Percentiles rank a stretch among this genome's conserved stretches.
Evolutionary conservation across 2,797 vertebrate genomes (phyloP).

Genomic region (Scolopax rusticola): DNA sequence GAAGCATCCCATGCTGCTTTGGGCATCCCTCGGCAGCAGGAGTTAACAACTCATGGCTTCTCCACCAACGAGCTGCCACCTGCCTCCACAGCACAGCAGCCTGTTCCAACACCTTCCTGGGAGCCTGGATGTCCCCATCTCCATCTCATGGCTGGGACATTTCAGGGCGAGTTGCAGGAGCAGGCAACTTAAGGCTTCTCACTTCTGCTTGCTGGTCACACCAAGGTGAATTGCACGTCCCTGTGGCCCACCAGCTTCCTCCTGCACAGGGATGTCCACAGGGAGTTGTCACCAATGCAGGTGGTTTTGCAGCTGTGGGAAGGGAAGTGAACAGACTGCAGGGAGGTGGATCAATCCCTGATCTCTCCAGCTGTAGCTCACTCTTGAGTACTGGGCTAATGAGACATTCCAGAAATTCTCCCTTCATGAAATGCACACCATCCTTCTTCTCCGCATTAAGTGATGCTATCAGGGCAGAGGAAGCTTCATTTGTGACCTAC

Average conservation of each 20-base stretch:
- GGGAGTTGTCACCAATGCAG: neutral
- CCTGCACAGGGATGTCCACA: neutral
- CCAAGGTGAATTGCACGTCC: neutral
- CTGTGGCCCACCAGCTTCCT: neutral
- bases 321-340: neutral
- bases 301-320: neutral
- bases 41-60: neutral
- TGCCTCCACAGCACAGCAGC: neutral
- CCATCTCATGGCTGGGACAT: no score
- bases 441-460: neutral
- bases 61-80: neutral
- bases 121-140: neutral
- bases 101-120: rapidly evolving
- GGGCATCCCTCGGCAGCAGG: neutral
- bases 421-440: neutral
- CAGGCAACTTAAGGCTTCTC: neutral
- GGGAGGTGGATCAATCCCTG: neutral
- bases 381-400: neutral
- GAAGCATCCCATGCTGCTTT: neutral
- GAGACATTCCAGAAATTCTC: neutral
- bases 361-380: neutral
- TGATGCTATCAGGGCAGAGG: neutral
- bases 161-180: neutral
- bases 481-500: neutral
- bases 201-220: neutral